Base-by-base conservation (phyloP, 1,140 invertebrate genomes). In the Drosophila arizonae region DNA sequence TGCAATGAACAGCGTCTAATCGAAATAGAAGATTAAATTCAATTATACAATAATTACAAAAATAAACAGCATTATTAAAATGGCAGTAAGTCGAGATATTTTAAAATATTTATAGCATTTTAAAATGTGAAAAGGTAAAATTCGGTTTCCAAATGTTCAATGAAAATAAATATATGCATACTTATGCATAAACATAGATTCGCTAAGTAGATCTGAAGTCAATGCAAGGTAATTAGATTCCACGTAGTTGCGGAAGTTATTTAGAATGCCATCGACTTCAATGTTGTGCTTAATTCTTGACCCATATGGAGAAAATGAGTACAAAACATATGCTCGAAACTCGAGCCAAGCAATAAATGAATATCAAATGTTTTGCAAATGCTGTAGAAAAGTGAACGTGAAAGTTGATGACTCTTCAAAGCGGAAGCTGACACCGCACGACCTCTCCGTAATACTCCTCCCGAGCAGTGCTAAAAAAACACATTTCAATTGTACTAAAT, bases 401-500 rank as follows among this genome's bases (percentile, higher is more conserved):
- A 74, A 74, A 74, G 67, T 64, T 74, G 52, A 57, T 28, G 50
- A 28, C 28, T 58, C 39, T 46, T 33, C 15, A 45, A 62, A 73
- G 21, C 72, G 67, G 72, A 74, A 74, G 54, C 72, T 64, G 71
- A 51, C 51, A 26, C 13, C 30, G 17, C n/a, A 9, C 28, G 36
- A 43, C 3, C 17, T 13, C 43, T 13, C 15, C 57, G 11, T 30
- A 26, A 17, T 17, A 17, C 17, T 17, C 17, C 17, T 17, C 17
- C 17, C 17, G 17, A 17, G 15, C 6, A 28, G 8, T 10, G n/a
- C 17, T 26, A 61, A 61, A 48, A 48, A 30, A 43, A 51, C n/a
- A 28, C 39, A 72, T 61, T 68, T 61, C 50, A 50, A 55, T 67
- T 72, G 54, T 48, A 50, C 58, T 30, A 71, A 71, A 71, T 66